phyloP scores from a whole-genome alignment of 2,797 vertebrate species.

The Lates japonicus region DNA sequence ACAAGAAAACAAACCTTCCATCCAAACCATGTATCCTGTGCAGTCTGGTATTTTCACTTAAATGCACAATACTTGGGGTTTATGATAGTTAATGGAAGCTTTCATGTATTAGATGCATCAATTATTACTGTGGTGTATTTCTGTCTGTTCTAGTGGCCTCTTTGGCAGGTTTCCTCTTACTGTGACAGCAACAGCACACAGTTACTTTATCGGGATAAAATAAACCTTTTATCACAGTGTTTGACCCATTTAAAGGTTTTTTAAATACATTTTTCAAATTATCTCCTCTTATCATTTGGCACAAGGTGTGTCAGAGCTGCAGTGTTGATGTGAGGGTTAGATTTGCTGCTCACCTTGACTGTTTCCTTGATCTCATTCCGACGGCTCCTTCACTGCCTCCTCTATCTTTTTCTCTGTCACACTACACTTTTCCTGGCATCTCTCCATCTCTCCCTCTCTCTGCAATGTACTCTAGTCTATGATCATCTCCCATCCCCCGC shows the following conservation, averaged over 20 bases:
- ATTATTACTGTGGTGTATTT: slow-evolving; percentile 74
- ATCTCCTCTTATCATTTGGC: slow-evolving; percentile 10
- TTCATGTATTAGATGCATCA: slow-evolving; percentile 42
- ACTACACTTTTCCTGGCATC: slow-evolving; percentile 68
- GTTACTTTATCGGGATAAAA: slow-evolving; percentile 38
- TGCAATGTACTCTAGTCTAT: slow-evolving; percentile 69
- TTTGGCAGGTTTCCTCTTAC: slow-evolving; percentile 63
- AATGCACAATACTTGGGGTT: not conserved
- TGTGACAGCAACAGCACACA: slow-evolving; percentile 63
- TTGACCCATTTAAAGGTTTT: slow-evolving; percentile 56
- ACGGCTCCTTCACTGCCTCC: slow-evolving; percentile 38
- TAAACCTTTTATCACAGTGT: slow-evolving; percentile 22
- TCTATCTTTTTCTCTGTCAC: slow-evolving; percentile 48
- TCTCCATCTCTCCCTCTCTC: slow-evolving; percentile 61
- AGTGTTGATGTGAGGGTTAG: slow-evolving; percentile 24
- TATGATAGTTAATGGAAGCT: slow-evolving; percentile 16
- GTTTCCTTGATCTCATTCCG: slow-evolving; percentile 37
- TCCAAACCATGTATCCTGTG: not conserved
- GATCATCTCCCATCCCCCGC: slow-evolving; percentile 65
- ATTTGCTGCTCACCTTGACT: slow-evolving; percentile 37
- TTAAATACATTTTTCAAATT: not conserved
- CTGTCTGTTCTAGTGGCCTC: slow-evolving; percentile 71
- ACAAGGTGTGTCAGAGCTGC: not conserved
- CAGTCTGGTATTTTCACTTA: slow-evolving; percentile 13
- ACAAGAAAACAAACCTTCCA: no score